Base-by-base conservation (phyloP, 2,888 invertebrate species). In the Chouioia cunea region DNA sequence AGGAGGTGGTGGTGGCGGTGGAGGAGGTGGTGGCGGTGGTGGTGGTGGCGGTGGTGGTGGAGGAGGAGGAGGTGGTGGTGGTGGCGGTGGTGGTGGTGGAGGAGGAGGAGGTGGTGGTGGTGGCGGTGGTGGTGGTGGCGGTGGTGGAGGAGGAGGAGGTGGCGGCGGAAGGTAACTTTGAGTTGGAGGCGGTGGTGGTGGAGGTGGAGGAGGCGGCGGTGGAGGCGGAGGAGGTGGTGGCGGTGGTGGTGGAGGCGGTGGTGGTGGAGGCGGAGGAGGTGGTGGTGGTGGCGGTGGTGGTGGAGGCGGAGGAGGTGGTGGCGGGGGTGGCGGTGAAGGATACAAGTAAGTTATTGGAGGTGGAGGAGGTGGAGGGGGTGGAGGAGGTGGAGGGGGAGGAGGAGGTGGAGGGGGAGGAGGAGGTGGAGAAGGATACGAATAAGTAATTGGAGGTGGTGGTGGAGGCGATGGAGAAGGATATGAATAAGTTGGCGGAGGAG, bases 231-330 rank as follows among this genome's bases (percentile, higher is more conserved):
- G 68, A 10, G 74, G 70, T 0, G 71, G 60, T 1, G 65, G 73
- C 2, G 70, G 63, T 0, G 70, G 56, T 4, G 71, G 62, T n/a
- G 69, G 62, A 12, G 73, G 23, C 23, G 73, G 67, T 15, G 66
- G 64, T 10, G 69, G 72, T n/a, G 76, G 74, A 0, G 73, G 71
- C 1, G 71, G 59, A 0, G 70, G 70, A 2, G 67, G 67, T 10
- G 71, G 56, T 0, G 73, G 70, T 0, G 73, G 66, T 1, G 70
- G 70, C 0, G 70, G 70, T 0, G 62, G 70, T 0, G 63, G 70
- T 0, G 69, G 68, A 0, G 63, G 73, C 0, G 69, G 70, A 0
- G 72, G 69, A 0, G 71, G 56, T 0, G 70, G 71, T 0, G 71
- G 69, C 0, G 67, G 75, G 0, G 75, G 70, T 0, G 75, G 66